Evolutionary conservation across 2,888 invertebrate species (phyloP).

Genomic region (Anorthoa munda): DNA sequence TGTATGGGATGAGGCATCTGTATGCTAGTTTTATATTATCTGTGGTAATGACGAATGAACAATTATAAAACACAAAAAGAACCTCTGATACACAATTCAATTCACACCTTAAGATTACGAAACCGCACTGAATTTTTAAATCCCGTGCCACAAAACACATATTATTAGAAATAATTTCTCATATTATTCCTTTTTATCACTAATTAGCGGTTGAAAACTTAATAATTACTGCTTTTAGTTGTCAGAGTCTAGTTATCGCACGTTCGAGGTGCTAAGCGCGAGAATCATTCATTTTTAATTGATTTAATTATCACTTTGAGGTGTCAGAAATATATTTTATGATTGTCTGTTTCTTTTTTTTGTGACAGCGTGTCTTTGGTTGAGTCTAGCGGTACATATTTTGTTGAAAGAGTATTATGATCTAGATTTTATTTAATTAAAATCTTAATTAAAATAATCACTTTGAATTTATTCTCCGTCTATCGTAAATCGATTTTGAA

Average conservation of each 20-base stretch:
- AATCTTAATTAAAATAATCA: too few relatives aligned
- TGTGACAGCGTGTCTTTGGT: not conserved
- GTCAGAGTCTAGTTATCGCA: constrained; percentile 25
- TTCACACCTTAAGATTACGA: constrained; percentile 20
- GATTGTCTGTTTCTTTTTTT: constrained; percentile 17
- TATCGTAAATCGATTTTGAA: too few relatives aligned
- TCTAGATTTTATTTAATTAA: too few relatives aligned
- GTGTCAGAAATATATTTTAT: constrained; percentile 25
- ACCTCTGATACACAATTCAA: not conserved
- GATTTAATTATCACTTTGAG: constrained; percentile 39
- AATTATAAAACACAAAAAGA: not conserved
- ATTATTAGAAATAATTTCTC: constrained; percentile 16
- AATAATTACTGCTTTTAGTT: constrained; percentile 33
- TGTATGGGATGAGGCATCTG: too few relatives aligned
- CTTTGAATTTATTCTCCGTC: too few relatives aligned
- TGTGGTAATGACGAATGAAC: not conserved
- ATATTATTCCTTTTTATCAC: constrained; percentile 8
- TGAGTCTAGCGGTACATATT: not conserved
- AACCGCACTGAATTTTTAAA: constrained; percentile 7
- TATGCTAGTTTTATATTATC: too few relatives aligned
- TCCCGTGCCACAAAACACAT: constrained; percentile 3
- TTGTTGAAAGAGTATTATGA: not conserved
- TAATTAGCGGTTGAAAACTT: constrained; percentile 41
- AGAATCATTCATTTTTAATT: constrained; percentile 53
- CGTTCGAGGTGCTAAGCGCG: constrained; percentile 30